Evolutionary conservation across 2,888 invertebrate genomes (phyloP).

Genomic region (Drosophila parthenogenetica): DNA sequence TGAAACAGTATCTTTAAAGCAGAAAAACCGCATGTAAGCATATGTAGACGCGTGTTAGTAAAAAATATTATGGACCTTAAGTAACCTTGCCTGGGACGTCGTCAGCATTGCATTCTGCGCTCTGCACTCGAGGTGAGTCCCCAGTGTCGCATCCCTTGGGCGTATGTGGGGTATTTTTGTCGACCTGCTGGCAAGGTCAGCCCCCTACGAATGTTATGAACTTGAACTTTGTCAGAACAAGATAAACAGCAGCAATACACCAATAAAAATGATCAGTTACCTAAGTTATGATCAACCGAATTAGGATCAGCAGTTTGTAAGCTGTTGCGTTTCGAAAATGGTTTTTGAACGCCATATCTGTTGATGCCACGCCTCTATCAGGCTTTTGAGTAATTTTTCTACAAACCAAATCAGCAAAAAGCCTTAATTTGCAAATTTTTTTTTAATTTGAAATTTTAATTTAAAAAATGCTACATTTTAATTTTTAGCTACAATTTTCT

Average conservation of each 20-base stretch:
- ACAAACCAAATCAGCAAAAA: too few relatives aligned
- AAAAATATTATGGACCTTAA: slow-evolving; percentile 29
- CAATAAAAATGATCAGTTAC: neutral
- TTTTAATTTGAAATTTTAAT: too few relatives aligned
- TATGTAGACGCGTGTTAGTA: slow-evolving; percentile 11
- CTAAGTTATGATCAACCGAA: too few relatives aligned
- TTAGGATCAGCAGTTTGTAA: too few relatives aligned
- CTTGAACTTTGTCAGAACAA: slow-evolving; percentile 62
- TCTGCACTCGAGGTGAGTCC: slow-evolving; percentile 43
- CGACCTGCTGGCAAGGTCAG: slow-evolving; percentile 46
- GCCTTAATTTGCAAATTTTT: too few relatives aligned
- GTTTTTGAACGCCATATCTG: too few relatives aligned
- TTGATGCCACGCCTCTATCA: too few relatives aligned
- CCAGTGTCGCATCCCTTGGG: slow-evolving; percentile 11
- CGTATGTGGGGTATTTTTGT: slow-evolving; percentile 35
- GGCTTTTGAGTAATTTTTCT: too few relatives aligned
- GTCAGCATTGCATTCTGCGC: slow-evolving; percentile 34
- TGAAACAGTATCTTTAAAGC: slow-evolving; percentile 27
- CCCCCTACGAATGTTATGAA: slow-evolving; percentile 36
- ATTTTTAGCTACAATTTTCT: too few relatives aligned
- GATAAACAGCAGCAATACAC: slow-evolving; percentile 31
- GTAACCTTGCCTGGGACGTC: slow-evolving; percentile 38
- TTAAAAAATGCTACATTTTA: too few relatives aligned
- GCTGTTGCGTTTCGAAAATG: too few relatives aligned
- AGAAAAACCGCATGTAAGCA: neutral